Base-by-base conservation (phyloP, 2,888 invertebrate genomes). In the Hyposoter dolosus region DNA sequence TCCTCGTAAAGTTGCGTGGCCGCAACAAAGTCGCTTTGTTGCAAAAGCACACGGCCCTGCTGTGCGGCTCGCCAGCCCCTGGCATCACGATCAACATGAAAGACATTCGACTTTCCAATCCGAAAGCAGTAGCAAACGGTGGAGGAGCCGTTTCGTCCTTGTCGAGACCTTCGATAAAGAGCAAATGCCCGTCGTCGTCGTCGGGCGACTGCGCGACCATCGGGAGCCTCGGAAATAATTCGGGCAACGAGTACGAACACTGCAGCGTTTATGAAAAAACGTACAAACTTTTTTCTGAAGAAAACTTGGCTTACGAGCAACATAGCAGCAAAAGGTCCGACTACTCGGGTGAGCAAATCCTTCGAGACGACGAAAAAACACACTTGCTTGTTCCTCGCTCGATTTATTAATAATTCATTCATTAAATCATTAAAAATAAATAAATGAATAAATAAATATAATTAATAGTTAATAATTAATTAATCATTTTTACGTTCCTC, bases 1-100 rank as follows among this genome's bases (percentile, higher is more conserved):
- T 96, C 89, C 94, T 97, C 87, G 96, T 97, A 95, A 95, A 96
- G 80, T 94, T 96, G 47, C 93, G 96, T 35, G 96, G 96, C n/a
- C 94, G 96, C 63, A 96, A 96, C 90, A 96, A 95, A 88, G 96
- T 96, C 6, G 96, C 96, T 2, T 94, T 96, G 3, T 94, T 96
- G 47, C 96, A 96, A 92, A 96, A 96, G 90, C 96, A 96, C 92
- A 95, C 96, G 10, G 95, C 95, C 0, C 92, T 96, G 66, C 95
- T 95, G 19, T 95, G 95, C 82, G 95, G 95, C 86, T 95, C 95
- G 79, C 95, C 95, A 5, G 95, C 95, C 40, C 95, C 95, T 0
- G 95, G 95, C 1, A 95, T 95, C 56, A 95, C 95, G 40, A 95
- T 96, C 88, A 95, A 95, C 91, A 95, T 96, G 95, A 95, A 96